Conservation (phyloP, 2,888 invertebrate species). For the Pterostichus niger region DNA sequence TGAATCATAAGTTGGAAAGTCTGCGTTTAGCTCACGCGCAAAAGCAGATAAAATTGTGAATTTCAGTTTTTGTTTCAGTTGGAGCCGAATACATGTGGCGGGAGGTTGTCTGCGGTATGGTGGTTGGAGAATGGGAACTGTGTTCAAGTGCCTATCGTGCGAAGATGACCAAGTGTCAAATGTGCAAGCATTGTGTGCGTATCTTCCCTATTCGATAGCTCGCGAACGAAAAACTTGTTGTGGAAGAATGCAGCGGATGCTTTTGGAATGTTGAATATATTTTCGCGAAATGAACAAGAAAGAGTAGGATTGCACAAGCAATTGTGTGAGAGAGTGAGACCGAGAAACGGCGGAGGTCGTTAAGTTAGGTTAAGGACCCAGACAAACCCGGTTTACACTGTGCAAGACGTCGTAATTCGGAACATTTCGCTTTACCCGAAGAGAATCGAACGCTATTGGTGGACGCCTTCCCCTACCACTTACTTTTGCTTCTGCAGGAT, state of each 20-base stretch:
- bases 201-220: constrained; percentile 33
- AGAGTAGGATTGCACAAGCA: constrained; percentile 42
- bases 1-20: constrained; percentile 47
- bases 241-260: constrained; percentile 65
- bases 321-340: constrained; percentile 68
- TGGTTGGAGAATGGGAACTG: background rate
- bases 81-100: constrained; percentile 17
- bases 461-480: constrained; percentile 69
- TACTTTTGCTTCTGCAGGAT: constrained; percentile 70
- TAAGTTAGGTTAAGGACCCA: constrained; percentile 79
- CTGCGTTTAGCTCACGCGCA: constrained; percentile 17
- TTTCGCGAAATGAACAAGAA: constrained; percentile 64
- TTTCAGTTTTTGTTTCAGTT: constrained; percentile 41
- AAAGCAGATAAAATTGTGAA: constrained; percentile 28
- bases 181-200: constrained; percentile 2
- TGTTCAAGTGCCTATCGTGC: constrained; percentile 25
- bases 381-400: constrained; percentile 76
- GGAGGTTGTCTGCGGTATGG: no score
- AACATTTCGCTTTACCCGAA: constrained; percentile 69
- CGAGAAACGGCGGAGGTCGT: constrained; percentile 72
- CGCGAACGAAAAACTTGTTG: constrained; percentile 51
- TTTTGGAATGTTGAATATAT: constrained; percentile 66
- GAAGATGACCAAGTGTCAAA: constrained; percentile 60
- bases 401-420: constrained; percentile 69
- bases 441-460: constrained; percentile 70